phyloP scores from a whole-genome alignment of 53 echinoderm and acorn worm species.

The Pentamera pediparva region DNA sequence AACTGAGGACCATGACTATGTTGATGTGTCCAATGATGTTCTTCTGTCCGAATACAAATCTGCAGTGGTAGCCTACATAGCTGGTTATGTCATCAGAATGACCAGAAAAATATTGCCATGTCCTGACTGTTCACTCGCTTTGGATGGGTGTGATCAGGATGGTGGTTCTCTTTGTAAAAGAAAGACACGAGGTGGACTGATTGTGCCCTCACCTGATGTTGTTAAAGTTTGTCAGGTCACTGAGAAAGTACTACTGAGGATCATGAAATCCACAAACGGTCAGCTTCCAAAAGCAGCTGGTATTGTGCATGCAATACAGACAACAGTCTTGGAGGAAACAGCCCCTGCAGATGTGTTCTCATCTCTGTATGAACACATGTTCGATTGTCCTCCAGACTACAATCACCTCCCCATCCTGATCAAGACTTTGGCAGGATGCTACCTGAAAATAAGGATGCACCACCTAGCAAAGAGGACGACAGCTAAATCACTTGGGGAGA shows the following conservation, averaged over 20 bases:
- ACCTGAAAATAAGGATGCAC: constrained; percentile 42
- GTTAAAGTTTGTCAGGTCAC: constrained; percentile 42
- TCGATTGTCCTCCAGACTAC: constrained; percentile 1
- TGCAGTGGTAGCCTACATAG: constrained; percentile 39
- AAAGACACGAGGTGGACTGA: constrained; percentile 47
- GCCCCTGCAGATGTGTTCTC: background rate
- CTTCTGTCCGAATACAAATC: constrained; percentile 14
- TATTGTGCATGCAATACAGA: background rate
- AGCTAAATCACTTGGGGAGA: constrained; percentile 4
- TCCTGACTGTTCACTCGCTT: too few relatives aligned
- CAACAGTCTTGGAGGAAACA: constrained; percentile 9
- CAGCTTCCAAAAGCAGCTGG: constrained; percentile 21
- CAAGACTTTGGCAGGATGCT: constrained; percentile 19
- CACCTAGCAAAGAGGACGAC: background rate
- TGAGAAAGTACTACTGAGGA: constrained; percentile 34
- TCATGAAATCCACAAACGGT: constrained; percentile 30
- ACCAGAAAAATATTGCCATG: too few relatives aligned
- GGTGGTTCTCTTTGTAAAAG: constrained; percentile 12
- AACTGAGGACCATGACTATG: constrained; percentile 40
- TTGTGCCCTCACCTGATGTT: constrained; percentile 32
- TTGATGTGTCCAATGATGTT: constrained; percentile 28
- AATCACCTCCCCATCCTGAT: constrained; percentile 26
- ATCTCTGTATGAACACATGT: constrained; percentile 1
- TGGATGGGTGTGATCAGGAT: constrained; percentile 11
- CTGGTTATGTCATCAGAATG: constrained; percentile 50